phyloP scores from a whole-genome alignment of 2,888 invertebrate genomes.

The Drosophila mercatorum region DNA sequence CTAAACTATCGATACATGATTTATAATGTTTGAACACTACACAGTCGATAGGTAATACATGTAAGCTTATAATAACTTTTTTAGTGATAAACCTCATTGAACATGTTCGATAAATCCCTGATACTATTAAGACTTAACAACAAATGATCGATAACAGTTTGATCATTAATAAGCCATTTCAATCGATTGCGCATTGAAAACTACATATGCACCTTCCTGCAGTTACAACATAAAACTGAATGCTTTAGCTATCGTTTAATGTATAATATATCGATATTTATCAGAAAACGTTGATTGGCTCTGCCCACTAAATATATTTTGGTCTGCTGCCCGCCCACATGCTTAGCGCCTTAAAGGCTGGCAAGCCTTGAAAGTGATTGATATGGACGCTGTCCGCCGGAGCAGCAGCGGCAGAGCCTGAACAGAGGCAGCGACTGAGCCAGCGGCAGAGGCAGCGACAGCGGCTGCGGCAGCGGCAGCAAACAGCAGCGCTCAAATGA shows the following conservation, averaged over 20 bases:
- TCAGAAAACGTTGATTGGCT: background rate
- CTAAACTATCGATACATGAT: too few species aligned
- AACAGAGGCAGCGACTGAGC: background rate
- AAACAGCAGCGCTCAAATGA: slow-evolving; percentile 46
- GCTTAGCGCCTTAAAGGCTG: slow-evolving; percentile 33
- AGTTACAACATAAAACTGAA: background rate
- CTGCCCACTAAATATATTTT: background rate
- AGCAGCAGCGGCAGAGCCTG: slow-evolving; percentile 11
- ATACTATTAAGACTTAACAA: background rate
- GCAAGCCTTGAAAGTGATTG: slow-evolving; percentile 56
- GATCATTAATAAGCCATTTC: background rate
- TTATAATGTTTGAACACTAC: too few species aligned
- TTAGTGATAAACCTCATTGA: too few species aligned
- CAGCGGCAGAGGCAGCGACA: background rate
- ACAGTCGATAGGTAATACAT: too few species aligned
- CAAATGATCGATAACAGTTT: background rate
- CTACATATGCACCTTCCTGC: background rate
- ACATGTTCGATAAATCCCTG: background rate
- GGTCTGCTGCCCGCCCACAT: slow-evolving; percentile 26
- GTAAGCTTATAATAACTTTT: too few species aligned
- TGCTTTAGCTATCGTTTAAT: background rate
- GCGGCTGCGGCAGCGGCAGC: background rate
- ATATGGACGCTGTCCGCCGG: slow-evolving; percentile 70
- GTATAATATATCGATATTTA: background rate
- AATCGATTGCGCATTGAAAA: background rate